phyloP scores from a whole-genome alignment of 2,797 vertebrate species.

The Gallinago nigripennis region DNA sequence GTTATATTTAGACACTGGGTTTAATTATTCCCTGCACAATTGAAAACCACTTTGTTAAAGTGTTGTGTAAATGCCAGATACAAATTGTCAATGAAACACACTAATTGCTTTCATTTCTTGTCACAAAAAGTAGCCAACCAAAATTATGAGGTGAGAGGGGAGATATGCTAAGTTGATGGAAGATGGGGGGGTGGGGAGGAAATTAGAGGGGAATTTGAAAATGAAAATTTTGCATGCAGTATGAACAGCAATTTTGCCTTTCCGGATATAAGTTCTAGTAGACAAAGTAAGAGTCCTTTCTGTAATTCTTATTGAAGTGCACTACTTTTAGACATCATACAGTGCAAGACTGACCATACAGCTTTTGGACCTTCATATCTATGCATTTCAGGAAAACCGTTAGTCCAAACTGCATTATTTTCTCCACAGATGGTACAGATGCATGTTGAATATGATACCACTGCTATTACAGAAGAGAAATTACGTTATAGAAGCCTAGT shows the following conservation, averaged over 20 bases:
- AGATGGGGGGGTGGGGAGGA: background rate
- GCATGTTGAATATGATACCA: background rate
- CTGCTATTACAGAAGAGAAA: background rate
- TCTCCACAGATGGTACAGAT: background rate
- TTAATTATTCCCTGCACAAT: background rate
- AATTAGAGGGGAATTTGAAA: background rate
- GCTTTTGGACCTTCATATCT: background rate
- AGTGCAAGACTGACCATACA: background rate
- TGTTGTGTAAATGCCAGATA: background rate
- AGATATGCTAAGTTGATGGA: background rate
- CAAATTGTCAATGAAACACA: background rate
- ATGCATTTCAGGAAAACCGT: background rate
- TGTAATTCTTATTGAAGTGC: background rate
- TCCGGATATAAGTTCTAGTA: background rate
- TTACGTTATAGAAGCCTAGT: background rate
- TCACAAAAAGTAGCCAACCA: background rate
- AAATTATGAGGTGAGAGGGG: background rate
- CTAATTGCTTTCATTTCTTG: background rate
- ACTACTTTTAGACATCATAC: background rate
- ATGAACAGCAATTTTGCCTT: background rate
- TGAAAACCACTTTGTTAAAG: background rate
- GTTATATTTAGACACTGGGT: background rate
- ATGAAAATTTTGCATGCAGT: background rate
- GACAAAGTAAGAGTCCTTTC: background rate
- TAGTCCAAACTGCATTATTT: background rate